Percentiles rank a stretch among this genome's conserved stretches.
Evolutionary conservation across 2,888 invertebrate genomes (phyloP).

Genomic region (Erebia epiphron): DNA sequence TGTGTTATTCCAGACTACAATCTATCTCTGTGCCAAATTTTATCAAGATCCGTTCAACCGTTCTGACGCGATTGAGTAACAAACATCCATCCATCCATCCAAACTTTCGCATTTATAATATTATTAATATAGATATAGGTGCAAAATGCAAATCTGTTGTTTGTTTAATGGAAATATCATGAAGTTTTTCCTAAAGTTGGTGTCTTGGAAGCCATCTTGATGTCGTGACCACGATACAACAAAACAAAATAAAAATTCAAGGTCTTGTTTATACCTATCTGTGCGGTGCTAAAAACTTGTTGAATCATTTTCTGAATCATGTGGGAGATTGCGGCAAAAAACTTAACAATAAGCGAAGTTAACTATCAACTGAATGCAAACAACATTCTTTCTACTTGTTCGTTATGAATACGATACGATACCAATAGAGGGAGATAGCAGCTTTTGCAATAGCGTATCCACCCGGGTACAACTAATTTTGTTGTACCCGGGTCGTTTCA

Average conservation of each 20-base stretch:
- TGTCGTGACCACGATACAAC: background rate
- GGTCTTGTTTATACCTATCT: slow-evolving; percentile 20
- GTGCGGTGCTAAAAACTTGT: slow-evolving; percentile 27
- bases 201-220: background rate
- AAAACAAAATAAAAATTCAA: slow-evolving; percentile 22
- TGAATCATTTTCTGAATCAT: slow-evolving; percentile 32
- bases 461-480: no score
- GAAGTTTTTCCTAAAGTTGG: background rate
- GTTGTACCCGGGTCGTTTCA: no score
- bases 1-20: no score
- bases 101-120: no score
- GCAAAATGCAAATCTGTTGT: no score
- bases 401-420: background rate
- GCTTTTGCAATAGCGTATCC: background rate
- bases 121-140: no score
- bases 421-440: background rate
- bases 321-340: slow-evolving; percentile 34
- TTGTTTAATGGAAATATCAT: background rate
- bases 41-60: no score
- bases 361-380: slow-evolving; percentile 21
- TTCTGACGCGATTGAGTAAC: no score
- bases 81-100: no score
- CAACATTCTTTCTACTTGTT: slow-evolving; percentile 16
- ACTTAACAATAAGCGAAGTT: slow-evolving; percentile 34
- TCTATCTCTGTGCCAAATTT: no score